Base-by-base conservation (phyloP, 2,888 invertebrate genomes). In the Spilarctia lutea region DNA sequence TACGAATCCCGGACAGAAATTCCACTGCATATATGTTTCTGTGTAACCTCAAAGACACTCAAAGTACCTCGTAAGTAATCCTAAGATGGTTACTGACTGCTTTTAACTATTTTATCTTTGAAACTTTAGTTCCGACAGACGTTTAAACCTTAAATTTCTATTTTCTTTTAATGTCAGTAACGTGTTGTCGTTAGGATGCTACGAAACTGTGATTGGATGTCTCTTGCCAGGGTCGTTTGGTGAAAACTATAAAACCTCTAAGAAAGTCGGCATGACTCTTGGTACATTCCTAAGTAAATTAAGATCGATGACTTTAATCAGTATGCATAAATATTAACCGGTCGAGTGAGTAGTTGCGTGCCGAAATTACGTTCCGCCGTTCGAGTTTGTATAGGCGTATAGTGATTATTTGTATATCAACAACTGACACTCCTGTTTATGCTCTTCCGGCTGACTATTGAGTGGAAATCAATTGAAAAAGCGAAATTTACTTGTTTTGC, bases 321-420 rank as follows among this genome's bases (percentile, higher is more conserved):
- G 70, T 68, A 81, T 75, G 35, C 74, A 72, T 24, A 74, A 72
- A 72, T 73, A 27, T 24, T 16, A 76, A 80, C 82, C 72, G 75
- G 83, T 79, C 35, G n/a, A n/a, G 45, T 65, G 48, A 72, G 72
- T 13, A 35, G 45, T 74, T 74, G 65, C 76, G 65, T 71, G 72
- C 71, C 72, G 20, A 77, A 74, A 75, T 81, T 65, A 63, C 68
- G 76, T 84, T 81, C 76, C 80, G 71, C 27, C 30, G 73, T 83
- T 78, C 60, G 48, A n/a, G 1, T 72, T 30, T 18, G 30, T 63
- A 30, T 6, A 63, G 30, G 16, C 30, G 60, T 60, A 27, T 30
- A 63, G 30, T 63, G 16, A 63, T 18, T 16, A 63, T 63, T 16
- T 63, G 63, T 63, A 63, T 63, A 18, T 30, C 18, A 63, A 30